phyloP scores from a whole-genome alignment of 2,888 invertebrate species.

The Ferrisia virgata region DNA sequence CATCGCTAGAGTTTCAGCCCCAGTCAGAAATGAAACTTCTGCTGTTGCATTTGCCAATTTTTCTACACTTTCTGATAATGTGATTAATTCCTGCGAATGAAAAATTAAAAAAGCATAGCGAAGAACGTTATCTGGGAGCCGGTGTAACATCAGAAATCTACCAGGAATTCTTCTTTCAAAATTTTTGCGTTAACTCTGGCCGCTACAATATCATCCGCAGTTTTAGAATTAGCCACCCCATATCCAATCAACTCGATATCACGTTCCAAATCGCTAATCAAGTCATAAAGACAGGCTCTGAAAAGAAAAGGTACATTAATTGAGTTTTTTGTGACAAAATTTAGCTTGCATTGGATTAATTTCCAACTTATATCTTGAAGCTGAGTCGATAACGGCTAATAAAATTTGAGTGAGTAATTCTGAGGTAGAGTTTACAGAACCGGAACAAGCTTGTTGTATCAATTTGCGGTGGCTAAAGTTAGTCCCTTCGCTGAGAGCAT shows the following conservation, averaged over 20 bases:
- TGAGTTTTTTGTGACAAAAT: background rate
- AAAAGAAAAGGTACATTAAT: background rate
- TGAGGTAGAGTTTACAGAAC: background rate
- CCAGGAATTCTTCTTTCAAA: conserved; percentile 5
- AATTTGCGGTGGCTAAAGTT: conserved; percentile 4
- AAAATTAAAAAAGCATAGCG: background rate
- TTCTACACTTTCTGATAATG: background rate
- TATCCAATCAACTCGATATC: background rate
- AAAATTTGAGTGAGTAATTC: conserved; percentile 18
- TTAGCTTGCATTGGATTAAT: background rate
- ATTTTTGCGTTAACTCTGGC: background rate
- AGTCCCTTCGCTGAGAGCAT: background rate
- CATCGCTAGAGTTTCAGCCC: background rate
- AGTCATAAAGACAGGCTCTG: background rate
- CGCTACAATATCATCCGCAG: background rate
- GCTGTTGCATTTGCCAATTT: background rate
- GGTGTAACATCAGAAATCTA: background rate
- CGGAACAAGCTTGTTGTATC: background rate
- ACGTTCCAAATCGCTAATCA: background rate
- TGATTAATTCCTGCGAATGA: background rate
- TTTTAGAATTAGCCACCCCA: background rate
- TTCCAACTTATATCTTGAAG: conserved; percentile 1
- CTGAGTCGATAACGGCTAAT: background rate
- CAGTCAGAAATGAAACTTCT: background rate
- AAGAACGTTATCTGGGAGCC: background rate